phyloP scores from a whole-genome alignment of 2,888 invertebrate genomes.

The Salticus scenicus region DNA sequence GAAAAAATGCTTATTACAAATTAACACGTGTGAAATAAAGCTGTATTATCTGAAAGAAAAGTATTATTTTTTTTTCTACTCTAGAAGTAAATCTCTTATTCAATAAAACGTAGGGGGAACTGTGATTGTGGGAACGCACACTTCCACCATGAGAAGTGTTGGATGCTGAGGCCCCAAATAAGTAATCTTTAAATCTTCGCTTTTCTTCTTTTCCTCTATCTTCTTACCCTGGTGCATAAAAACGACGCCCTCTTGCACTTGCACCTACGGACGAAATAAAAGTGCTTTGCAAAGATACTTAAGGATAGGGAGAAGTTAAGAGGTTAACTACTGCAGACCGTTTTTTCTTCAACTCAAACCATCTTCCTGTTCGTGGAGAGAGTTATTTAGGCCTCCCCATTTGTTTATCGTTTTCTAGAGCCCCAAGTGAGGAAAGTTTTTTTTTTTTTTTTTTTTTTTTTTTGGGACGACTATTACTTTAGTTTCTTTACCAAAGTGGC shows the following conservation, averaged over 20 bases:
- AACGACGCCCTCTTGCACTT: constrained; percentile 25
- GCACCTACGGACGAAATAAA: constrained; percentile 49
- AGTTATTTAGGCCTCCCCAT: constrained; percentile 35
- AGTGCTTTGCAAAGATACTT: constrained; percentile 62
- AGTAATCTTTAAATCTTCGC: not conserved
- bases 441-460: too few species aligned
- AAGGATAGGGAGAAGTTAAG: constrained; percentile 37
- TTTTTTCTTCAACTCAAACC: constrained; percentile 25
- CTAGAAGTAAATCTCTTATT: too few species aligned
- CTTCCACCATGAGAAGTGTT: not conserved
- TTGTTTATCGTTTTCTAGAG: constrained; percentile 40
- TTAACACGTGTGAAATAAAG: too few species aligned
- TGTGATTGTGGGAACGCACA: constrained; percentile 15
- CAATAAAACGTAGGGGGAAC: too few species aligned
- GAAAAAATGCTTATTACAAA: too few species aligned
- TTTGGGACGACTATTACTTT: not conserved
- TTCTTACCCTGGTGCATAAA: constrained; percentile 31
- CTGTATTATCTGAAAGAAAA: too few species aligned
- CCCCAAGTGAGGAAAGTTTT: not conserved
- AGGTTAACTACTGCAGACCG: constrained; percentile 47
- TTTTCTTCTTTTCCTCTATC: constrained; percentile 28
- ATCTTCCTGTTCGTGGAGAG: constrained; percentile 39
- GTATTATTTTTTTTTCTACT: too few species aligned
- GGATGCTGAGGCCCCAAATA: not conserved
- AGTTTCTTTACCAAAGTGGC: not conserved